Base-by-base conservation (phyloP, 1,140 invertebrate species). In the Holcopasites calliopsidis region DNA sequence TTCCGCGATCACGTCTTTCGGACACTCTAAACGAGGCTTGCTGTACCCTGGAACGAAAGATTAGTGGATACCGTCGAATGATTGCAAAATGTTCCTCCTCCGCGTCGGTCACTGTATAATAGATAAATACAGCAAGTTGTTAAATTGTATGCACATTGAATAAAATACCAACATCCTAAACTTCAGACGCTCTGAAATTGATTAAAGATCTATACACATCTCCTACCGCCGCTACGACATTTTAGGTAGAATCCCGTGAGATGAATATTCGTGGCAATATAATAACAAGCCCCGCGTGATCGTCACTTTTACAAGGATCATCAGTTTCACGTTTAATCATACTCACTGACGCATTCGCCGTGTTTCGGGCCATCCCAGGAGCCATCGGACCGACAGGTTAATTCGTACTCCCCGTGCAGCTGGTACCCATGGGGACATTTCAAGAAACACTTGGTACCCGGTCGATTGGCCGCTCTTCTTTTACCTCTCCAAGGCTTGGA, bases 261-360 rank as follows among this genome's bases (percentile, higher is more conserved):
- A n/a, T n/a, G n/a, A n/a, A n/a, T n/a, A n/a, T n/a, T n/a, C n/a
- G n/a, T n/a, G n/a, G 2, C 0, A 31, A 23, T 23, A 7, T 28
- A 10, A 33, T 31, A 8, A 57, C 26, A 52, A 26, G 4, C n/a
- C n/a, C n/a, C n/a, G n/a, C n/a, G n/a, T n/a, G n/a, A n/a, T n/a
- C n/a, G n/a, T n/a, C n/a, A n/a, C n/a, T n/a, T n/a, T n/a, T n/a
- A n/a, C n/a, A n/a, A n/a, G n/a, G n/a, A n/a, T n/a, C n/a, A n/a
- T n/a, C n/a, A n/a, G n/a, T n/a, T n/a, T n/a, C n/a, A n/a, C n/a
- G n/a, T n/a, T n/a, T n/a, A n/a, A n/a, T n/a, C n/a, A n/a, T 69
- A 91, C 91, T 91, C 77, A 92, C 91, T 87, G 68, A 92, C 86
- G 57, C 91, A 92, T 69, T 90, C 89, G 8, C 91, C 91, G 69